Base-by-base conservation (phyloP, 2,888 invertebrate genomes). In the Lasioglossum villosulum region DNA sequence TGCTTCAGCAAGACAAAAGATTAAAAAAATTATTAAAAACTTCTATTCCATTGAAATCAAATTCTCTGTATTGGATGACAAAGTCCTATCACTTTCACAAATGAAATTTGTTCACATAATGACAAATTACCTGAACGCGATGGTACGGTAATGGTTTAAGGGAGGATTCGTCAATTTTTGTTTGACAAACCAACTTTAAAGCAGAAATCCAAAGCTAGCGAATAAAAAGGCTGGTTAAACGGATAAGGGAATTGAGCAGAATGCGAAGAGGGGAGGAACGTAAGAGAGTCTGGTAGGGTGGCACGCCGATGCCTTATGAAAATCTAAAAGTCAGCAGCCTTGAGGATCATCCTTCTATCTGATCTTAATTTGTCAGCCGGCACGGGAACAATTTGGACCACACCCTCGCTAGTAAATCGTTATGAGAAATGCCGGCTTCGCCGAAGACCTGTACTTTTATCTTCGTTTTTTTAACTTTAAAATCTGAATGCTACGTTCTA, bases 311-410 rank as follows among this genome's bases (percentile, higher is more conserved):
- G 86, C 88, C 91, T 93, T 93, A 93, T 90, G 92, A 93, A 94
- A 94, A 94, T 93, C 90, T 92, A 90, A 92, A 93, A 94, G 94
- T 94, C 94, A 94, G 94, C 94, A 94, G 89, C 92, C 88, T 76
- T 86, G 88, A 80, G 91, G 94, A 95, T 94, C 85, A 95, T 95
- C 95, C 89, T 87, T 93, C 89, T 95, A 95, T 95, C 95, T 93
- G 94, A 95, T 95, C 92, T 93, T 93, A 93, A 94, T 94, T 95
- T 95, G 93, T 95, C 94, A 94, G 91, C 75, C 88, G 89, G 90
- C 91, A 90, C 92, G 84, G 83, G 87, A 80, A 84, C 81, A 91
- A 89, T 90, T 92, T 91, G 83, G 84, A 86, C 86, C 87, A 86
- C 91, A 78, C 90, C 90, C 82, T 76, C 78, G 76, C 78, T 81